phyloP scores from a whole-genome alignment of 2,797 vertebrate species.

The Leuciscus waleckii region DNA sequence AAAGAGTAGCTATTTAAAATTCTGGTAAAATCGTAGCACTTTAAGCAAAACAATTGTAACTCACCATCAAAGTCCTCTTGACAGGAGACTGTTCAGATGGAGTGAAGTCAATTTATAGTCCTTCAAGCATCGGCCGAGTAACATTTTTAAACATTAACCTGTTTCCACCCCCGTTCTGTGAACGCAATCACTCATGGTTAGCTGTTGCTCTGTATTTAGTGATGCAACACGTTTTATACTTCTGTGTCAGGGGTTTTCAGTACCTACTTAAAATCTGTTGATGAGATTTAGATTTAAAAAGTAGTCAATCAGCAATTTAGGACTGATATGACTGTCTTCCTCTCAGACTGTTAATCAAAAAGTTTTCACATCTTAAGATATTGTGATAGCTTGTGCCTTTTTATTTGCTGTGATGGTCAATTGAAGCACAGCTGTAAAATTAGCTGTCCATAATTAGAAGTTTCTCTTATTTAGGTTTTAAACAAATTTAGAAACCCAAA shows the following conservation, averaged over 20 bases:
- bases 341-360: slow-evolving; percentile 5
- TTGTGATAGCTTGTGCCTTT: neutral
- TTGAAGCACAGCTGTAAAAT: neutral
- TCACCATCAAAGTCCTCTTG: slow-evolving; percentile 69
- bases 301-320: neutral
- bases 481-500: neutral
- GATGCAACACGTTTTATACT: slow-evolving; percentile 40
- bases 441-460: neutral
- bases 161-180: neutral
- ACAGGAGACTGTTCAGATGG: slow-evolving; percentile 61
- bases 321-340: neutral
- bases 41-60: slow-evolving; percentile 11
- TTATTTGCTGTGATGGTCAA: neutral
- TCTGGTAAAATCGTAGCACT: neutral
- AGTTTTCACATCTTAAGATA: neutral
- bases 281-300: neutral
- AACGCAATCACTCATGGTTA: neutral
- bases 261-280: neutral
- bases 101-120: slow-evolving; percentile 65
- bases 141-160: slow-evolving; percentile 41
- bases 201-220: slow-evolving; percentile 2
- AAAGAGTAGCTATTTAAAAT: neutral
- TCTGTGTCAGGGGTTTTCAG: slow-evolving; percentile 10
- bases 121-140: neutral
- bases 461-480: neutral